These are phyloP conservation scores for Gari tellinella DNA, from an alignment of 2,888 invertebrate genomes.

Conservation along the genomic window DNA sequence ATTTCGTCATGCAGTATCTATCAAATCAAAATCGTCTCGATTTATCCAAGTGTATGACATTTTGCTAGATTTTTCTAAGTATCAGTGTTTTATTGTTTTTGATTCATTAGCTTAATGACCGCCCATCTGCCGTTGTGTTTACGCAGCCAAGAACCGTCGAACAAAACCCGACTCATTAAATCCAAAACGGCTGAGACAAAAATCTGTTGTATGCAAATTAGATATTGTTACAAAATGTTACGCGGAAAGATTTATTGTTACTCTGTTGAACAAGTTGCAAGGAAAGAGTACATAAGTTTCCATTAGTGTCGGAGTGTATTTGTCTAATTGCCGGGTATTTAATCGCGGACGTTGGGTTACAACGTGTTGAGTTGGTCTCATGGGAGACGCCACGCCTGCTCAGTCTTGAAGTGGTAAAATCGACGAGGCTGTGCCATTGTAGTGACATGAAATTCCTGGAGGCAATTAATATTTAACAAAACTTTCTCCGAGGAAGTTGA, in stretches of 20 bases:
- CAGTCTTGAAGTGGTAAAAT: too few relatives aligned
- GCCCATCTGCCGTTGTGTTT: constrained; percentile 1
- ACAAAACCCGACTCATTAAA: constrained; percentile 4
- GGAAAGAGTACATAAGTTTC: constrained; percentile 28
- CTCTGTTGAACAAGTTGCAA: constrained; percentile 4
- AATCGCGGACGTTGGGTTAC: constrained; percentile 19
- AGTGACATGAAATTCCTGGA: too few relatives aligned
- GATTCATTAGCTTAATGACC: constrained; percentile 6
- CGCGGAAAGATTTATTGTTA: constrained; percentile 16
- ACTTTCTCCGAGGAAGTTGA: too few relatives aligned
- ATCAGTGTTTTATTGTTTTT: constrained; percentile 3
- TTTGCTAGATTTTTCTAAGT: too few relatives aligned
- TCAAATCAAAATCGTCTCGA: too few relatives aligned
- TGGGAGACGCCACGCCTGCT: neutral
- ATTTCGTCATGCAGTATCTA: too few relatives aligned
- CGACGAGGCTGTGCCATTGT: too few relatives aligned
- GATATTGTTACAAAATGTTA: constrained; percentile 14
- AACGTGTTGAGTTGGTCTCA: constrained; percentile 38
- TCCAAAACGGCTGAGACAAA: constrained; percentile 5
- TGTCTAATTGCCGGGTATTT: constrained; percentile 34
- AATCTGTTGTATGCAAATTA: constrained; percentile 41
- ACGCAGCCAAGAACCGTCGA: neutral
- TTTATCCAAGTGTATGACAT: too few relatives aligned
- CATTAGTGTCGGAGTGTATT: constrained; percentile 33
- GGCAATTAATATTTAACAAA: too few relatives aligned